Conservation (phyloP, 2,888 invertebrate species). For the Xylophagus ater region DNA sequence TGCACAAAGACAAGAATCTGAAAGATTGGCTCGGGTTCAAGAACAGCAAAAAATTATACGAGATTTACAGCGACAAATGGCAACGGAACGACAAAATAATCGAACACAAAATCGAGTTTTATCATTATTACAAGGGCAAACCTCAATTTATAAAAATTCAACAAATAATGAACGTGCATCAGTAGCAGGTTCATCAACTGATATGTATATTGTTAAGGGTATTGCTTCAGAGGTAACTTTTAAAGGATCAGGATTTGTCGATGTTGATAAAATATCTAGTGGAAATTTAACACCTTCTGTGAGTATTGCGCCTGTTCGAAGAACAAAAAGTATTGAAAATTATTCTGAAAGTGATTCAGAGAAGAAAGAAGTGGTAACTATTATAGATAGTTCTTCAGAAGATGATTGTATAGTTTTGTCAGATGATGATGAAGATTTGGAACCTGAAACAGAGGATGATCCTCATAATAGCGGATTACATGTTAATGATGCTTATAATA, state of each 20-base stretch:
- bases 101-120: constrained; percentile 61
- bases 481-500: constrained; percentile 84
- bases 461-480: constrained; percentile 86
- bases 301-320: constrained; percentile 40
- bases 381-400: constrained; percentile 60
- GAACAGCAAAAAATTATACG: constrained; percentile 74
- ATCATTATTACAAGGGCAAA: constrained; percentile 60
- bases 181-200: constrained; percentile 13
- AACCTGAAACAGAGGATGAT: constrained; percentile 74
- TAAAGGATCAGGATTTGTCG: constrained; percentile 10
- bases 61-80: constrained; percentile 70
- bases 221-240: constrained; percentile 13
- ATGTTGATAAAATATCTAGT: constrained; percentile 31
- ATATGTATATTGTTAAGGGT: constrained; percentile 13
- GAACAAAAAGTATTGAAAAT: constrained; percentile 8
- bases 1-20: constrained; percentile 88
- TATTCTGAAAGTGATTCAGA: constrained; percentile 10
- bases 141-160: constrained; percentile 41
- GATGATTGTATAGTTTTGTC: constrained; percentile 82
- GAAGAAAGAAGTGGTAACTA: constrained; percentile 50
- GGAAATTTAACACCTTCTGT: constrained; percentile 40
- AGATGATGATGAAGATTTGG: constrained; percentile 67
- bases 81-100: constrained; percentile 55
- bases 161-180: constrained; percentile 19
- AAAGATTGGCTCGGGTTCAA: constrained; percentile 71